phyloP scores from a whole-genome alignment of 2,888 invertebrate species.

The Macrosiphum euphorbiae region DNA sequence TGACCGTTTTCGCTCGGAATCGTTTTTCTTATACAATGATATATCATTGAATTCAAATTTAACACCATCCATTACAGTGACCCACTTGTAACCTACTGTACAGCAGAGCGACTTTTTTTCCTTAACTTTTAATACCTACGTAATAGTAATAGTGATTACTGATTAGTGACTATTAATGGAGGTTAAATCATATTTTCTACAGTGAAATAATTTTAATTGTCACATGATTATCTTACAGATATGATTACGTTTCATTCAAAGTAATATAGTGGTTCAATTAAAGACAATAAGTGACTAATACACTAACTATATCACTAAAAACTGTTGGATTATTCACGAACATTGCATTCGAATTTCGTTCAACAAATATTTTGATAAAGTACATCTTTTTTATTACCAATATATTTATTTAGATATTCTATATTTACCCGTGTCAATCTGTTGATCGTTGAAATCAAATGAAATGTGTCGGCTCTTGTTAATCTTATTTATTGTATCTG shows the following conservation, averaged over 20 bases:
- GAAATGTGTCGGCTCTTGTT: conserved; percentile 8
- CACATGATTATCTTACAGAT: neutral
- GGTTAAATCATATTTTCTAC: conserved; percentile 5
- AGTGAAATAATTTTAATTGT: neutral
- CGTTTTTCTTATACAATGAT: too few relatives aligned
- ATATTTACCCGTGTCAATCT: conserved; percentile 22
- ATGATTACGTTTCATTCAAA: neutral
- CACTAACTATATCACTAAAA: too few relatives aligned
- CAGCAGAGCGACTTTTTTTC: too few relatives aligned
- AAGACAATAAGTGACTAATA: neutral
- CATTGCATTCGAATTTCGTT: neutral
- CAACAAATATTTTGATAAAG: neutral
- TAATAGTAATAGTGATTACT: neutral
- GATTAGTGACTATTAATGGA: neutral
- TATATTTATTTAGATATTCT: neutral
- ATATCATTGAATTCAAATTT: too few relatives aligned
- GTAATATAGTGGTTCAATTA: neutral
- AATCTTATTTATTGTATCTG: conserved; percentile 41
- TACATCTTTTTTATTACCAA: neutral
- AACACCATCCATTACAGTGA: too few relatives aligned
- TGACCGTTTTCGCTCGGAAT: too few relatives aligned
- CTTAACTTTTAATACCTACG: neutral
- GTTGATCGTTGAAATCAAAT: conserved; percentile 46
- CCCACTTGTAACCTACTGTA: too few relatives aligned
- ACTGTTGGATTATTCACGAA: too few relatives aligned